A percentile compares a stretch with the other conserved stretches of the same genome.
These are phyloP conservation scores for Hypocryptadius cinnamomeus DNA, from an alignment of 2,113 vertebrate species.

Conservation along the genomic window DNA sequence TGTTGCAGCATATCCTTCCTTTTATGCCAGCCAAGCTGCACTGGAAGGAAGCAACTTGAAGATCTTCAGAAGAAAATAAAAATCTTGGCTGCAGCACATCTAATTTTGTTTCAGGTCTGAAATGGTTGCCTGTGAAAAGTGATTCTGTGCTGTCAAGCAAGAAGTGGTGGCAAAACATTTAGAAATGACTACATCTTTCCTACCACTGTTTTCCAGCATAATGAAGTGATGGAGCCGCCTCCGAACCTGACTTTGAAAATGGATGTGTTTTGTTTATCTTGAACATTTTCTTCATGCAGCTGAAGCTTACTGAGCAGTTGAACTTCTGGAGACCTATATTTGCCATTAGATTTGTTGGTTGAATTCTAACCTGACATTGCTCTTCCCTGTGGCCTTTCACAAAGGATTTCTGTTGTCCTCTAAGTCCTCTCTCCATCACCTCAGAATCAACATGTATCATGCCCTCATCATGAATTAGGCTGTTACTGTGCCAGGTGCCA, in stretches of 20 bases:
- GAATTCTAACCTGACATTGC: neutral
- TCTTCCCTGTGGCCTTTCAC: neutral
- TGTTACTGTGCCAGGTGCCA: neutral
- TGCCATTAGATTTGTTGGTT: neutral
- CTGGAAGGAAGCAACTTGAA: neutral
- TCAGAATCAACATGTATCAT: neutral
- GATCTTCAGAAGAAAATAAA: neutral
- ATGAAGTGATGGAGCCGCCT: neutral
- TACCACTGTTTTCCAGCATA: neutral
- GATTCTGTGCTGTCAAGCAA: neutral
- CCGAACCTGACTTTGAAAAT: neutral
- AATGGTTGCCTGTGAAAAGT: neutral
- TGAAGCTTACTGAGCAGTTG: neutral
- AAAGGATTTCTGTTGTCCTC: neutral
- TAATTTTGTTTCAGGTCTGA: neutral
- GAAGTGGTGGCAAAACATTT: neutral
- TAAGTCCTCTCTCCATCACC: neutral
- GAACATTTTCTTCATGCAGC: neutral
- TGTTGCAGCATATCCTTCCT: constrained; percentile 43
- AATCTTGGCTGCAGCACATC: neutral
- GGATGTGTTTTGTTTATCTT: neutral
- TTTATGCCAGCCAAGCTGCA: neutral
- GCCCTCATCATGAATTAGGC: neutral
- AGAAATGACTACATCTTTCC: neutral
- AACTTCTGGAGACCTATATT: neutral